Evolutionary conservation across 2,797 vertebrate species (phyloP).

Genomic region (Hozukius guyotensis): DNA sequence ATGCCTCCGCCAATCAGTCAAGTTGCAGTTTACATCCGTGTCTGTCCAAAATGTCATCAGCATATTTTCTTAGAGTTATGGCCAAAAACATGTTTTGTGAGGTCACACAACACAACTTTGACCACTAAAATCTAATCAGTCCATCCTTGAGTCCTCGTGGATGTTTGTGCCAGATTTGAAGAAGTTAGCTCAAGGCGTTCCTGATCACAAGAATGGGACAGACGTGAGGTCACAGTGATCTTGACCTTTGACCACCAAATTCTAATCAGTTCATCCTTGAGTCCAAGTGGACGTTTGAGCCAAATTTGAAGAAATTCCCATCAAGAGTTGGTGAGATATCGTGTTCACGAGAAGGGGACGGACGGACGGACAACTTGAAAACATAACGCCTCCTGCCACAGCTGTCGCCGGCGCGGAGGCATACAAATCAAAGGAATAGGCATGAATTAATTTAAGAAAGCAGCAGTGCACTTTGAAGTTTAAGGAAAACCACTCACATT

Average conservation of each 20-base stretch:
- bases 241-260: too few relatives aligned
- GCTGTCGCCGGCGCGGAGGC: not conserved
- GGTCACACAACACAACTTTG: not conserved
- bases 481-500: not conserved
- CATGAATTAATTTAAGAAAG: not conserved
- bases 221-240: too few relatives aligned
- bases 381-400: not conserved
- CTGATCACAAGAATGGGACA: too few relatives aligned
- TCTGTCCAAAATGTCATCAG: not conserved
- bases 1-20: not conserved
- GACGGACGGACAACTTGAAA: not conserved
- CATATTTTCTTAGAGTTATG: not conserved
- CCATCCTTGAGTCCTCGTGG: too few relatives aligned
- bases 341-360: not conserved
- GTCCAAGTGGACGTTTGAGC: not conserved
- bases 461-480: not conserved
- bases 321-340: not conserved
- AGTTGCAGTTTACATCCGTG: not conserved
- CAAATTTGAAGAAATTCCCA: not conserved
- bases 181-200: not conserved
- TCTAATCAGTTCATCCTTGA: not conserved
- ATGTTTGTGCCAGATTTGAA: too few relatives aligned
- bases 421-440: not conserved
- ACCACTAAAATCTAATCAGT: not conserved
- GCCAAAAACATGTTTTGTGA: not conserved